These are phyloP conservation scores for Nephrocerus scutellatus DNA, from an alignment of 2,888 invertebrate species.

Conservation along the genomic window DNA sequence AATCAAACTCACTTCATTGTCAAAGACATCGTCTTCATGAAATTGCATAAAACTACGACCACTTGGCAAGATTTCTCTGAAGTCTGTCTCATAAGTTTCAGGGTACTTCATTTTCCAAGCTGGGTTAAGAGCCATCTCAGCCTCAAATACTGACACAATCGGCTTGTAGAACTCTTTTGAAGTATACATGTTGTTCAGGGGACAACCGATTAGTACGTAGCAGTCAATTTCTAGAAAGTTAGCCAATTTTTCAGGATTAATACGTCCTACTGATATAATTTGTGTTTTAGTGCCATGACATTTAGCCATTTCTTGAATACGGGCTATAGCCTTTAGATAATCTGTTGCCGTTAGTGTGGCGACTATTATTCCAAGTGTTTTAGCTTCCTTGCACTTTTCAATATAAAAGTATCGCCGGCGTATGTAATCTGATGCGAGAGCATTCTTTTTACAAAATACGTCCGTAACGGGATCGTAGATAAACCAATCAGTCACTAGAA, in stretches of 20 bases:
- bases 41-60: constrained; percentile 51
- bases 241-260: constrained; percentile 89
- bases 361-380: constrained; percentile 79
- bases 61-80: constrained; percentile 64
- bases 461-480: constrained; percentile 50
- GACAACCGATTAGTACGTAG: constrained; percentile 86
- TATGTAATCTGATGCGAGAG: constrained; percentile 56
- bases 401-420: constrained; percentile 75
- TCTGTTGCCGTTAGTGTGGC: constrained; percentile 82
- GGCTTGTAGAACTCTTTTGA: constrained; percentile 83
- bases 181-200: constrained; percentile 79
- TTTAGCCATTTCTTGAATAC: constrained; percentile 65
- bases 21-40: constrained; percentile 46
- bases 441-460: constrained; percentile 44
- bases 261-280: constrained; percentile 87
- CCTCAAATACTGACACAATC: constrained; percentile 84
- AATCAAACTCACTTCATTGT: constrained; percentile 65
- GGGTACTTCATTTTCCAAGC: constrained; percentile 49
- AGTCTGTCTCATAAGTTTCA: constrained; percentile 64
- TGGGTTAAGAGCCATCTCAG: constrained; percentile 74
- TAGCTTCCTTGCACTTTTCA: constrained; percentile 87
- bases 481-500: constrained; percentile 54
- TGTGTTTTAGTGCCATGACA: constrained; percentile 79
- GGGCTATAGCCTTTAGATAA: constrained; percentile 66
- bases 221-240: constrained; percentile 87